Base-by-base conservation (phyloP, 2,888 invertebrate species). In the Watsonalla binaria region DNA sequence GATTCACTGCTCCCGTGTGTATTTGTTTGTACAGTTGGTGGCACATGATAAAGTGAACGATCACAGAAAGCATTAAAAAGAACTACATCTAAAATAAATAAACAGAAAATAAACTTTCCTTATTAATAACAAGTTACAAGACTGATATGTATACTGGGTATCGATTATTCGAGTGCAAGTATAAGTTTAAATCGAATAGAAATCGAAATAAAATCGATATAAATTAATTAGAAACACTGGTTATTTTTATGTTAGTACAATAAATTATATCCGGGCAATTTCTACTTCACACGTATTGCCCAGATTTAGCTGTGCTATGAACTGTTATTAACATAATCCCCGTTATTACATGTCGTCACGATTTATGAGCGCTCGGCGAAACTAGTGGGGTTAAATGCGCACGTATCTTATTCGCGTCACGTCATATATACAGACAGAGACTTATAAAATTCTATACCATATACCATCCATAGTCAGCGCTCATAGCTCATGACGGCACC, bases 71-170 rank as follows among this genome's bases (percentile, higher is more conserved):
- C 61, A 62, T 66, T 66, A 64, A 72, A 65, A 67, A 60, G 65
- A 68, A 67, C 56, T 73, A 72, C 53, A 55, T 58, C 74, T 80
- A 79, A 60, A 78, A 75, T 74, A 76, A 82, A 78, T 78, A 78
- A 74, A 71, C 66, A 66, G 58, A 65, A 70, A 74, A 72, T 67
- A 73, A 76, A 67, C 63, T 59, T 61, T 66, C 63, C 52, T 67
- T 66, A 70, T 68, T 54, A 65, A 66, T 59, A 76, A 76, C 74
- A 75, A 70, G 58, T 55, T 61, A 60, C 53, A 58, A 56, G 46
- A 53, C 67, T 80, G 82, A 83, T 83, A 82, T 83, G 83, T 82
- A 58, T 61, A 56, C 62, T 56, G 65, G 24, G 63, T 55, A 58
- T 72, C 66, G 63, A 64, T 66, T 74, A 75, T 74, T 76, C 72